Evolutionary conservation across 2,888 invertebrate species (phyloP).

Genomic region (Tetragonula carbonaria): DNA sequence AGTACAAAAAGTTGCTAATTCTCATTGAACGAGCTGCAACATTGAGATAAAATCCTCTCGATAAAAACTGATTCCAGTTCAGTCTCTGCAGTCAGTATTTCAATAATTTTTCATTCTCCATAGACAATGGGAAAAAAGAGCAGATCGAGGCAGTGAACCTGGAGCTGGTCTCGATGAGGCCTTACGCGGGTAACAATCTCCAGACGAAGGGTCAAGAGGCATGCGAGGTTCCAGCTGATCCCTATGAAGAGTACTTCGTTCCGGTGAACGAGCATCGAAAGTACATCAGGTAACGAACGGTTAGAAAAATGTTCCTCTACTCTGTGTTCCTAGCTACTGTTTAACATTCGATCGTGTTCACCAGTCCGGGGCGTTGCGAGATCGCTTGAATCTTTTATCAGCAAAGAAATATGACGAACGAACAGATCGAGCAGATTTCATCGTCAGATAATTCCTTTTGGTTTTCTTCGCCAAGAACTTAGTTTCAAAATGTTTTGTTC

Average conservation of each 20-base stretch:
- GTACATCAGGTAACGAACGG: conserved; percentile 89
- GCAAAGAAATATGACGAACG: neutral
- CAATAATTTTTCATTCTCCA: conserved; percentile 52
- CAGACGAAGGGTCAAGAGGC: conserved; percentile 82
- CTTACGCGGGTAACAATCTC: conserved; percentile 85
- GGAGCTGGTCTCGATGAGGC: conserved; percentile 91
- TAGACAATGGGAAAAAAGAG: conserved; percentile 80
- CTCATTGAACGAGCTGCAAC: neutral
- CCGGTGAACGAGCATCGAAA: conserved; percentile 94
- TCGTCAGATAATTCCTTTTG: too few species aligned
- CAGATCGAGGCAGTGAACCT: conserved; percentile 90
- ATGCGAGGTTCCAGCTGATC: conserved; percentile 86
- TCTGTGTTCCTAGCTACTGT: conserved; percentile 42
- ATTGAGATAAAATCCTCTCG: neutral
- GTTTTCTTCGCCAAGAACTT: too few species aligned
- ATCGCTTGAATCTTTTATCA: neutral
- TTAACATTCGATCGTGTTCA: conserved; percentile 41
- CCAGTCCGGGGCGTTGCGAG: conserved; percentile 30
- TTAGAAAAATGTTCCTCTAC: conserved; percentile 28
- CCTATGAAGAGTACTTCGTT: conserved; percentile 93
- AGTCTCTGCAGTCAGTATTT: neutral
- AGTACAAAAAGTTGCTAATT: too few species aligned
- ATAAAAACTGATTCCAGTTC: neutral
- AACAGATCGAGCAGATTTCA: neutral
- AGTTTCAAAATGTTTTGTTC: too few species aligned